Base-by-base conservation (phyloP, 2,888 invertebrate genomes). In the Rhabditoides inermis region DNA sequence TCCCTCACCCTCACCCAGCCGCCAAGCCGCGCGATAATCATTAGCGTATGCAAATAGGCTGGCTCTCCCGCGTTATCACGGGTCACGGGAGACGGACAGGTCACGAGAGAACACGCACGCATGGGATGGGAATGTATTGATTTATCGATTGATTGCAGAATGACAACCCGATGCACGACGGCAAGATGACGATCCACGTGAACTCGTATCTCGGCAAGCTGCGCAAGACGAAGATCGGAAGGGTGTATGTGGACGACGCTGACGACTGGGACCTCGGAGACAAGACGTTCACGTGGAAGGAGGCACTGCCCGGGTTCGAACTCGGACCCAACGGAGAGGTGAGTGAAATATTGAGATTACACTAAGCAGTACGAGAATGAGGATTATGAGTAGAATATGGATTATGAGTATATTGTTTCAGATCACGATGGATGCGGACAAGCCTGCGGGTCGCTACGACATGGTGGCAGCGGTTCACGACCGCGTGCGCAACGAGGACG, bases 221-320 rank as follows among this genome's bases (percentile, higher is more conserved):
- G 51, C 88, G 87, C 26, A 88, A 88, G 69, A 88, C 90, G 0
- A 88, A 87, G 78, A 87, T 95, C 60, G 94, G 94, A 32, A 83
- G 89, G 58, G 95, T 95, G 6, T 94, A 92, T 78, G 94, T 95
- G 0, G 89, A 90, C 76, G 98, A 98, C 80, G 81, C 88, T 61
- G 98, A 98, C 78, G 98, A 98, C 78, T 98, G 95, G 95, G 98
- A 98, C 80, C 81, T 92, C 61, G 88, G 88, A 0, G 94, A 95
- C 78, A 98, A 98, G 79, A 90, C 88, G 73, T 98, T 69, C 68
- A 55, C 56, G n/a, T 91, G 90, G 89, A 89, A 89, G 76, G 84
- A 84, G 42, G 47, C 51, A 2, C 53, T 51, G n/a, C 52, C 58
- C 3, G 62, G 44, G 76, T 91, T 91, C 77, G 87, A 86, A 58